Evolutionary conservation across 2,888 invertebrate genomes (phyloP), one percentile per base, ranked within the genome.

Genomic region (Stenodera caucasica): DNA sequence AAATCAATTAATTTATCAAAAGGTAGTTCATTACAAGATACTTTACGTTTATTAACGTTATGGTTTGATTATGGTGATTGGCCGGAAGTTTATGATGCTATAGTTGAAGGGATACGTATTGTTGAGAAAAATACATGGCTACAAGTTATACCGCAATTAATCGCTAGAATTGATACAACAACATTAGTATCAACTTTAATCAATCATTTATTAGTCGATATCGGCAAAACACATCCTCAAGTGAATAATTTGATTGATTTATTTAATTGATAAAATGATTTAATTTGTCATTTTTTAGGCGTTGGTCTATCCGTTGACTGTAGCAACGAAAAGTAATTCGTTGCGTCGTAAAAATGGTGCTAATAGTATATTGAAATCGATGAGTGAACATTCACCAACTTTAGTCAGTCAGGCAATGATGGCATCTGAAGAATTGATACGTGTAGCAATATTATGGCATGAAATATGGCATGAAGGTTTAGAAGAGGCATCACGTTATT

Each of bases 401-500:
- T 82, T 99, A 51, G 98, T 99, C 0, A 91, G 92, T 71, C 98
- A 99, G 79, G 98, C 98, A 0, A 88, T 96, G 72, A 91, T 96
- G 91, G 97, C 96, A 63, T 90, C 96, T 49, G 98, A 98, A 73
- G 99, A 99, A 80, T 83, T 99, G 53, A 98, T 99, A 60, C 84
- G 98, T 57, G 97, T 98, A 0, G 98, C 99, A 1, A 99, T 99
- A 68, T 82, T 99, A 15, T 99, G 99, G 99, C 98, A 99, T 76
- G 99, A 99, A 79, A 89, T 97, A 74, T 99, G 99, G 99, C 96
- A 98, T 77, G 99, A 99, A 79, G 98, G 97, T 0, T 81, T 99
- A 18, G 94, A 94, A 73, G 98, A 98, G 78, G 98, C 98, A 0
- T 94, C 94, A 5, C 82, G 91, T 77, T 58, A 67, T 9, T 99